Evolutionary conservation across 2,888 invertebrate species (phyloP).

Genomic region (Platycheirus rosarum): DNA sequence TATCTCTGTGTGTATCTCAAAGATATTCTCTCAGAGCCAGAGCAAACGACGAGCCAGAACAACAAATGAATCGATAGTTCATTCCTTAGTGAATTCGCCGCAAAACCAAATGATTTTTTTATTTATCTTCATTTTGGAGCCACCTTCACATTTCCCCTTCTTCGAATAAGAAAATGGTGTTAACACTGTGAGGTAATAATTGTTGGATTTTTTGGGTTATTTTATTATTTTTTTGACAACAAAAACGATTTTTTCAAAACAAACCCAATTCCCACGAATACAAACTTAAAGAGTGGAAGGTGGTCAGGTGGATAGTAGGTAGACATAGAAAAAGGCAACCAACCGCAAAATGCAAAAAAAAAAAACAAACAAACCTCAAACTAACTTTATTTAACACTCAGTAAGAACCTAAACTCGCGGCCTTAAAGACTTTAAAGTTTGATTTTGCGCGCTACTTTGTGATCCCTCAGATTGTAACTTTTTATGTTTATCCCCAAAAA

Average conservation of each 20-base stretch:
- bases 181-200: neutral
- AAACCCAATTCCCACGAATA: slow-evolving; percentile 1
- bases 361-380: neutral
- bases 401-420: no score
- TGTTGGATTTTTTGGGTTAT: neutral
- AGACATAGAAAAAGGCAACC: neutral
- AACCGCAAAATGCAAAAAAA: slow-evolving; percentile 16
- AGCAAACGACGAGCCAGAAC: slow-evolving; percentile 20
- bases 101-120: neutral
- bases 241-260: neutral
- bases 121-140: no score
- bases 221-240: neutral
- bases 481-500: no score
- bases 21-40: slow-evolving; percentile 53
- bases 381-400: no score
- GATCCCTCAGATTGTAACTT: no score
- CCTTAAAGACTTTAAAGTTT: no score
- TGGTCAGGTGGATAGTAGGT: neutral
- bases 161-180: neutral
- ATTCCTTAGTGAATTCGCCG: slow-evolving; percentile 57
- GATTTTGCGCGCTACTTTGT: no score
- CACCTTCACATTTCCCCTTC: neutral
- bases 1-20: no score
- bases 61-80: slow-evolving; percentile 42
- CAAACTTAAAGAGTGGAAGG: neutral